Base-by-base conservation (phyloP, 2,113 vertebrate species). In the Merops nubicus region DNA sequence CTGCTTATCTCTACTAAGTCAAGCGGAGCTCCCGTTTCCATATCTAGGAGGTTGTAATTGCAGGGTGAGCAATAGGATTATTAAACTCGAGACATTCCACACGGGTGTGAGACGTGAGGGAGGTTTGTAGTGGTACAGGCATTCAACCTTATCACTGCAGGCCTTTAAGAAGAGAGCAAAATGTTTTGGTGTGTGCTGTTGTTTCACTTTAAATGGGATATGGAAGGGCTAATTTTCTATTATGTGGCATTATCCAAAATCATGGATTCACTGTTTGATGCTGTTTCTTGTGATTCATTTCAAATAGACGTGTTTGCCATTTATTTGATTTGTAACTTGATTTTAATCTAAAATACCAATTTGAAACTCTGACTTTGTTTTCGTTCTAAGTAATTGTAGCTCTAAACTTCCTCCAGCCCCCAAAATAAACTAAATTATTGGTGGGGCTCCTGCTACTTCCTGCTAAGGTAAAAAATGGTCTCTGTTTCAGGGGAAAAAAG, bases 51-150 rank as follows among this genome's bases (percentile, higher is more conserved):
- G 62, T 69, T 88, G 80, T 91, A 95, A 91, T 83, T 93, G 83
- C 84, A 76, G 81, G 64, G 70, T 0, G 2, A 87, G 92, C 74
- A 93, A 85, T 19, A 76, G 87, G 96, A 89, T 97, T 93, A 94
- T 91, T 38, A n/a, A 94, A 91, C 94, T 90, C 15, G 5, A 94
- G 60, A 51, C 76, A 29, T 96, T 97, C 91, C 85, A 68, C 42
- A 38, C 15, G 51, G 40, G 16, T 42, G 23, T 81, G 34, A 14
- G 76, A n/a, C 38, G 38, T 0, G 9, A 83, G 73, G 67, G 34
- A 45, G 47, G 45, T 48, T 76, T 89, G 78, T 16, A 9, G 42
- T 22, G 42, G 12, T 47, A 13, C 38, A 72, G 72, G 48, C 70
- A 85, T 79, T 53, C 80, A 87, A 22, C 51, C 50, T 76, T 14